Percentiles rank a stretch among this genome's conserved stretches.
Evolutionary conservation across 2,888 invertebrate genomes (phyloP).

Genomic region (Phalera bucephala): DNA sequence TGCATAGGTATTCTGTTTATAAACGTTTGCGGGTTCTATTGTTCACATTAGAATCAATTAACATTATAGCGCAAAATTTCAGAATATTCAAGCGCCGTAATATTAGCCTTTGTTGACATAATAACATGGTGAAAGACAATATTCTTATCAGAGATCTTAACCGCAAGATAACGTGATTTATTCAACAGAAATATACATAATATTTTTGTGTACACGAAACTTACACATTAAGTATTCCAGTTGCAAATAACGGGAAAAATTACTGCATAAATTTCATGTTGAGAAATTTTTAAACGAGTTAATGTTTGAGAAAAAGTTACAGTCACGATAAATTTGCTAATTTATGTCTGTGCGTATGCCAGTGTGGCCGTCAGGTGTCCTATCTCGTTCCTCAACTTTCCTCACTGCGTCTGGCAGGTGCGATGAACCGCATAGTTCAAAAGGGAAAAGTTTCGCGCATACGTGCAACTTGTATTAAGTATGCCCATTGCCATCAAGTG

Average conservation of each 20-base stretch:
- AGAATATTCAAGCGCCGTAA: too few relatives aligned
- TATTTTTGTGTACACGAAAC: not conserved
- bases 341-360: slow-evolving; percentile 27
- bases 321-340: slow-evolving; percentile 22
- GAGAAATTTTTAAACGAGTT: slow-evolving; percentile 7
- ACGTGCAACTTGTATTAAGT: slow-evolving; percentile 28
- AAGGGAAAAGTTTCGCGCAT: slow-evolving; percentile 55
- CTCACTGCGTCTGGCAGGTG: slow-evolving; percentile 40
- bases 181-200: not conserved
- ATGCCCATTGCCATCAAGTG: slow-evolving; percentile 4
- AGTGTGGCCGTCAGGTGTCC: slow-evolving; percentile 36
- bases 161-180: not conserved
- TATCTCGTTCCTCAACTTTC: slow-evolving; percentile 64
- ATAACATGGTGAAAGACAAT: too few relatives aligned
- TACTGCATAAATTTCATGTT: slow-evolving; percentile 7
- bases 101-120: too few relatives aligned
- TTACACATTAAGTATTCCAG: not conserved
- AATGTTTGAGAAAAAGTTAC: slow-evolving; percentile 13
- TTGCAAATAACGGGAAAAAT: slow-evolving; percentile 13
- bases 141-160: not conserved
- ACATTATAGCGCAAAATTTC: too few relatives aligned
- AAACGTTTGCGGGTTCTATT: too few relatives aligned
- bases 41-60: too few relatives aligned
- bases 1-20: too few relatives aligned
- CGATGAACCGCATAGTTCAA: slow-evolving; percentile 53